Percentiles rank a stretch among this genome's conserved stretches.
Conservation (phyloP, 2,113 vertebrate species). For the Cyanoderma ruficeps region DNA sequence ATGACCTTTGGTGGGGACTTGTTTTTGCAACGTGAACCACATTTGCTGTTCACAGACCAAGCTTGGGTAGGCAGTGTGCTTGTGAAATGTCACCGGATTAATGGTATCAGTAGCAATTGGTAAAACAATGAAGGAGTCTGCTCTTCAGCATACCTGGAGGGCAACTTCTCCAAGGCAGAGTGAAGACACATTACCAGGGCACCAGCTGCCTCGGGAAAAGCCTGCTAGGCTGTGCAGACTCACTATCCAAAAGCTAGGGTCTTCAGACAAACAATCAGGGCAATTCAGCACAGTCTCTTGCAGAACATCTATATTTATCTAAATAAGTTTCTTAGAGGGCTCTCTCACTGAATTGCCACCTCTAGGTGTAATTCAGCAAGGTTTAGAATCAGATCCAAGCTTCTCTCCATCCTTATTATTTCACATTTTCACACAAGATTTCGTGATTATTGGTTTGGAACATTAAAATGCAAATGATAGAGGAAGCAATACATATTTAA, state of each 20-base stretch:
- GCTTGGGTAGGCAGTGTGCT: rapidly evolving
- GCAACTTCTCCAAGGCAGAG: neutral
- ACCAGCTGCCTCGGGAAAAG: neutral
- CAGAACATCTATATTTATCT: conserved; percentile 18
- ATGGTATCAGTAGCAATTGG: neutral
- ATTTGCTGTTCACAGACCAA: neutral
- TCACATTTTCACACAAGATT: conserved; percentile 71
- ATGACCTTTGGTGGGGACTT: neutral
- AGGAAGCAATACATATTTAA: conserved; percentile 61
- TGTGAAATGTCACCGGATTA: neutral
- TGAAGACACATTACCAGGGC: neutral
- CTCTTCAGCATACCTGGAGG: neutral
- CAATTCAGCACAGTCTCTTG: neutral
- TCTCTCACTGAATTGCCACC: conserved; percentile 36
- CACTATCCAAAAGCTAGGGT: neutral
- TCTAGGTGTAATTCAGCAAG: conserved; percentile 63
- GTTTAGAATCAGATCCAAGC: conserved; percentile 69
- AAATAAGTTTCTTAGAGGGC: conserved; percentile 7
- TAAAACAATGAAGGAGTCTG: neutral
- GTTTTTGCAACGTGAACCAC: neutral
- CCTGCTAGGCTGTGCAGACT: neutral
- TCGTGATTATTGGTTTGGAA: conserved; percentile 74
- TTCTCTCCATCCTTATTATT: conserved; percentile 63
- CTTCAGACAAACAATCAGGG: neutral
- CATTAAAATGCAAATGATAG: conserved; percentile 80